Percentiles rank a stretch among this genome's conserved stretches.
Conservation (phyloP, 1,140 invertebrate species). For the Papilio machaon region DNA sequence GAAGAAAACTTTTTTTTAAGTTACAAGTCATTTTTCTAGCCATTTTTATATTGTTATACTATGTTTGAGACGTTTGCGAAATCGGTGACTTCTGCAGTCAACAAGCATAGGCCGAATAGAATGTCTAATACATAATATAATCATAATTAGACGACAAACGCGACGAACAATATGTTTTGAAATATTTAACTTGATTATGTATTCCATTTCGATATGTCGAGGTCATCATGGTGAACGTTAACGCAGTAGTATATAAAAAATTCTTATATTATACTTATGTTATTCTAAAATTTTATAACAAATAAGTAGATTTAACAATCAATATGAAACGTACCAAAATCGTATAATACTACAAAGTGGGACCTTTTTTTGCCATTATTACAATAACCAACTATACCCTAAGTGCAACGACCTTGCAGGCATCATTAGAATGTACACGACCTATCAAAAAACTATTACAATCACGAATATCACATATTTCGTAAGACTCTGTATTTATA, state of each 20-base stretch:
- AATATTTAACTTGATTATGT: background rate
- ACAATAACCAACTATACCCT: background rate
- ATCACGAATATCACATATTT: constrained; percentile 2
- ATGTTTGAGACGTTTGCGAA: too few species aligned
- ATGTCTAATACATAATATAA: background rate
- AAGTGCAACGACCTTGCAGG: background rate
- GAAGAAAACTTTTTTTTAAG: too few species aligned
- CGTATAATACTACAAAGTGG: too few species aligned
- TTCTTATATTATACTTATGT: background rate
- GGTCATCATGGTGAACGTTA: background rate
- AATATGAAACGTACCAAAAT: too few species aligned
- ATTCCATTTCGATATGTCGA: background rate
- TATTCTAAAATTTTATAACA: too few species aligned
- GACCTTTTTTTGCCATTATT: too few species aligned
- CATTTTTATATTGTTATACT: too few species aligned
- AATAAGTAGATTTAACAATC: too few species aligned
- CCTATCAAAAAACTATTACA: constrained; percentile 1
- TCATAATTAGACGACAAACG: background rate
- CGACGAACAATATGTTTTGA: background rate
- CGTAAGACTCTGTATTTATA: background rate
- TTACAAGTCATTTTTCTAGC: too few species aligned
- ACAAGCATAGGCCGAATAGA: too few species aligned
- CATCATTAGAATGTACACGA: background rate
- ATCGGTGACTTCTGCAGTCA: too few species aligned
- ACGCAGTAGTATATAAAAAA: background rate